Conservation (phyloP, 2,797 vertebrate species). For the Falco concolor region DNA sequence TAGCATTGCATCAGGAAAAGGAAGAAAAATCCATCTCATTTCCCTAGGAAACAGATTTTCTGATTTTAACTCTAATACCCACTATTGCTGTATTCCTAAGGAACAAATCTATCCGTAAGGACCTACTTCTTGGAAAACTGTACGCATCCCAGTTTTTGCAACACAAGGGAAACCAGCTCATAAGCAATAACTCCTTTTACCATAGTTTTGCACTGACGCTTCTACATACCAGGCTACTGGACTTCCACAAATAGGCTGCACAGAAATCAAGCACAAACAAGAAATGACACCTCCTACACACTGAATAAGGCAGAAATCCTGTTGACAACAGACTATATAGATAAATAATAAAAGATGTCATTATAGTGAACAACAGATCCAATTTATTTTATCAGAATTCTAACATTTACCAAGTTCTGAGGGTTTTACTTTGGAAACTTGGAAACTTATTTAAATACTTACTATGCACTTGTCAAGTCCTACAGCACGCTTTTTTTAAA, state of each 20-base stretch:
- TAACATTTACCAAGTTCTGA: not conserved
- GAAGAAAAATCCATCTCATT: not conserved
- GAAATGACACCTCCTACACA: not conserved
- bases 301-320: not conserved
- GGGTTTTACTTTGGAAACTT: not conserved
- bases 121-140: not conserved
- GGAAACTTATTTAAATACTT: not conserved
- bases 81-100: not conserved
- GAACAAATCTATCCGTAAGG: not conserved
- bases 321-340: not conserved
- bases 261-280: not conserved
- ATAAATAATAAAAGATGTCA: not conserved
- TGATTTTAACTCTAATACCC: not conserved
- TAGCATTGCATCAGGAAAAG: not conserved
- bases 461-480: fast-evolving
- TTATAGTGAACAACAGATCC: not conserved
- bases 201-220: not conserved
- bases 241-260: not conserved
- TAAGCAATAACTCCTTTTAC: not conserved
- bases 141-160: not conserved
- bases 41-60: not conserved
- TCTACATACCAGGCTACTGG: not conserved
- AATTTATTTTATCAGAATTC: not conserved
- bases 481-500: not conserved
- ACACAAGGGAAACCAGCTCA: not conserved